These are phyloP conservation scores for Brachycybe producta DNA, from an alignment of 2,888 invertebrate species.

Conservation along the genomic window DNA sequence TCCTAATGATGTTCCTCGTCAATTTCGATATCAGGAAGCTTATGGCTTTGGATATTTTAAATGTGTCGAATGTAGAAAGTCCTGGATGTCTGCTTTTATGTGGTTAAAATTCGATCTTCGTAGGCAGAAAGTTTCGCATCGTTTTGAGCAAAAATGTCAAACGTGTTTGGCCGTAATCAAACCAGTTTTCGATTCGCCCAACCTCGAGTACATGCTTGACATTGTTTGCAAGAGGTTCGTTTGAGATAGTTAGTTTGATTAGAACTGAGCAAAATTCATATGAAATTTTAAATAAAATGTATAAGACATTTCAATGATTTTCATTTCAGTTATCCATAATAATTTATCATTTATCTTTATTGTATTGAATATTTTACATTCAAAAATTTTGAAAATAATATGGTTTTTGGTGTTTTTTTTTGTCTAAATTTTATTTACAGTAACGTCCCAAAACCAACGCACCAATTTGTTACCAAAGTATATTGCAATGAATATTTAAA, in stretches of 20 bases:
- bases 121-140: constrained; percentile 5
- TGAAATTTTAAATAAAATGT: too few species aligned
- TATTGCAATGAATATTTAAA: too few species aligned
- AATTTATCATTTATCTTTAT: too few species aligned
- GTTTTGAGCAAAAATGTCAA: constrained; percentile 7
- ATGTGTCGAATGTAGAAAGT: neutral
- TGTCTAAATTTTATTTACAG: too few species aligned
- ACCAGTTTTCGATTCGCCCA: neutral
- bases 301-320: too few species aligned
- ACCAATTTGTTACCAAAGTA: too few species aligned
- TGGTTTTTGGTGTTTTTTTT: too few species aligned
- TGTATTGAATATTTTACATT: too few species aligned
- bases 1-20: neutral
- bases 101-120: constrained; percentile 12
- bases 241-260: neutral
- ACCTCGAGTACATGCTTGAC: neutral
- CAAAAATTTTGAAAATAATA: too few species aligned
- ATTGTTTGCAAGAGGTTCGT: neutral
- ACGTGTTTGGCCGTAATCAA: neutral
- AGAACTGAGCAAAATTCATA: too few species aligned
- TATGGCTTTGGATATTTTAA: neutral
- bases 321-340: too few species aligned
- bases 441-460: too few species aligned
- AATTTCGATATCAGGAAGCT: neutral
- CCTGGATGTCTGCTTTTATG: constrained; percentile 1